Evolutionary conservation across 2,797 vertebrate species (phyloP).

Genomic region (Sylvilagus floridanus): DNA sequence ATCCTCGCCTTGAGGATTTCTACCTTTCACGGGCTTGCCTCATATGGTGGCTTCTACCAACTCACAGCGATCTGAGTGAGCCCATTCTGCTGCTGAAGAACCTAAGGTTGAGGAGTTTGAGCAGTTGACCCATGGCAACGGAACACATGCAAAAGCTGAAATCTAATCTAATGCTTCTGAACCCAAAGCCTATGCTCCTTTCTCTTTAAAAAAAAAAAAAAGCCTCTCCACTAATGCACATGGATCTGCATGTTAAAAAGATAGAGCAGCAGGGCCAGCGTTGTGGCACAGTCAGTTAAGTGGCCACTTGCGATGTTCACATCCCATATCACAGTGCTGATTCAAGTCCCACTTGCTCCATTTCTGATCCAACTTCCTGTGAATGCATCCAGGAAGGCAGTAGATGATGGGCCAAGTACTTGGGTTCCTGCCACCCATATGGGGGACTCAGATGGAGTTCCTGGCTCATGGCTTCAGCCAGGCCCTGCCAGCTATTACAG

Average conservation of each 20-base stretch:
- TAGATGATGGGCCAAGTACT: no score
- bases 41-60: not conserved
- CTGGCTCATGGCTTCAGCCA: no score
- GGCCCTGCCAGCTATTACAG: no score
- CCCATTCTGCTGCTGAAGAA: not conserved
- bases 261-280: no score
- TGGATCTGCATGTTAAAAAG: not conserved
- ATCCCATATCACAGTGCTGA: no score
- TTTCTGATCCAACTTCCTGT: no score
- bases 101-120: not conserved
- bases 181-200: not conserved
- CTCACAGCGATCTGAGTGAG: not conserved
- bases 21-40: not conserved
- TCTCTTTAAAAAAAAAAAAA: conserved; percentile 19
- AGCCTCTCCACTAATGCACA: not conserved
- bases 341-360: no score
- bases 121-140: not conserved
- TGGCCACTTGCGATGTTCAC: no score
- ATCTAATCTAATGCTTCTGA: not conserved
- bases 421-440: no score
- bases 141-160: not conserved
- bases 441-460: no score
- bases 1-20: not conserved
- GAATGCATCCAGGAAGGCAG: no score
- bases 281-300: no score